Evolutionary conservation across 2,888 invertebrate species (phyloP), one percentile per base, ranked within the genome.

Genomic region (Torymus auratus): DNA sequence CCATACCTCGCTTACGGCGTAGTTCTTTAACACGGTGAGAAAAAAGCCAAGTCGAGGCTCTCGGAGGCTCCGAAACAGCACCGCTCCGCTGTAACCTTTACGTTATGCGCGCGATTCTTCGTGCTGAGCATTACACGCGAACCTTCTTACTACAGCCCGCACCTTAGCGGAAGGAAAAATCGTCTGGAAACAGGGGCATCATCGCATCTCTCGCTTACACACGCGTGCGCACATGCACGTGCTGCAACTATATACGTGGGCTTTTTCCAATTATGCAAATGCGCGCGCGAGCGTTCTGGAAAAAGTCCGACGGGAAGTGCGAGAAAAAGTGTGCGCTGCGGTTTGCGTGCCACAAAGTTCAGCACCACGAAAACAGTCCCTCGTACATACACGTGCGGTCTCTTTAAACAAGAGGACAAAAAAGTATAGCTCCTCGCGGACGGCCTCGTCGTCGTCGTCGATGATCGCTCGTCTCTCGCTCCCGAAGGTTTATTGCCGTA

Each of bases 401-500:
- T 73, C 72, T 80, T 80, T 74, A 74, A 79, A 79, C 69, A 78
- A 62, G 58, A 58, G 62, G 67, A 65, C 69, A 60, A 61, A 68
- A 65, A 62, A 55, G 15, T 20, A 28, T 62, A 70, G 52, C 65
- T 67, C 64, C 12, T 28, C 60, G 50, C 53, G 14, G 14, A 52
- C 55, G 55, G 12, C 65, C 28, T 53, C 75, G 23, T 23, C 17
- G 61, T n/a, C 28, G 58, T 20, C 41, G 71, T 41, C 41, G 41
- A 41, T 41, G 41, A 41, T 41, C 50, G 41, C 60, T 62, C 77
- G 28, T 50, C 62, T 23, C 52, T 56, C 73, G 78, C 64, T 52
- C 80, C 50, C 23, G 70, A 78, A 76, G 70, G 74, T 84, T 84
- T 82, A 84, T 82, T 79, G 82, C 84, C 77, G 82, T 77, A 76